Conservation (phyloP, 2,113 vertebrate species). For the Elephantulus edwardii region DNA sequence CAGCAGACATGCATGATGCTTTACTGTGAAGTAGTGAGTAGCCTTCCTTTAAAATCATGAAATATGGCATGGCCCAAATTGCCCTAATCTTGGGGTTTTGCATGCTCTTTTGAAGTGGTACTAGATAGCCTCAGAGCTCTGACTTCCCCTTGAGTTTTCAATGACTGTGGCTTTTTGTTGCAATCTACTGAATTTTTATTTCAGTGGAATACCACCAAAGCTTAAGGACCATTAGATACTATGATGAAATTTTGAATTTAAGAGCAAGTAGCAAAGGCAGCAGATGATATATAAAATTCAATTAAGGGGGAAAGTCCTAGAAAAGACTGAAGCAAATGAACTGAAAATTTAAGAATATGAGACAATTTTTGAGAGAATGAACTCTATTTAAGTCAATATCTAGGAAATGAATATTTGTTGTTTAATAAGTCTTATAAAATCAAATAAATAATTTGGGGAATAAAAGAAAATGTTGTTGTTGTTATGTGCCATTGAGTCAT, state of each 20-base stretch:
- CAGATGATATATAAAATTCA: background rate
- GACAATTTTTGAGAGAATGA: background rate
- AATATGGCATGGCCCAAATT: conserved; percentile 30
- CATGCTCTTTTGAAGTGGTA: conserved; percentile 33
- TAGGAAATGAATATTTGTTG: background rate
- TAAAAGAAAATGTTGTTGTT: too few species aligned
- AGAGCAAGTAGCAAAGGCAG: background rate
- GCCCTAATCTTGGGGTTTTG: background rate
- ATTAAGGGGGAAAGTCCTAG: conserved; percentile 14
- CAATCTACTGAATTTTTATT: conserved; percentile 58
- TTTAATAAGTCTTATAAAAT: conserved; percentile 24
- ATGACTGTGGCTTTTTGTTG: conserved; percentile 59
- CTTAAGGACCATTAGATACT: background rate
- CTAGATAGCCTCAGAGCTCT: background rate
- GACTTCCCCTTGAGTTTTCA: conserved; percentile 39
- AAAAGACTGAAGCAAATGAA: conserved; percentile 5
- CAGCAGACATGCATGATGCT: background rate
- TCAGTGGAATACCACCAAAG: conserved; percentile 35
- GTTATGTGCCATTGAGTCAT: too few species aligned
- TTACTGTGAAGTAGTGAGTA: conserved; percentile 2
- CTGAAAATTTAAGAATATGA: conserved; percentile 26
- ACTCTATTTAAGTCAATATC: background rate
- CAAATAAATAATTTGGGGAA: conserved; percentile 21
- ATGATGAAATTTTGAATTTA: conserved; percentile 35
- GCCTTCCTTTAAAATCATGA: conserved; percentile 50